Base-by-base conservation (phyloP, 1,140 invertebrate genomes). In the Riptortus pedestris region DNA sequence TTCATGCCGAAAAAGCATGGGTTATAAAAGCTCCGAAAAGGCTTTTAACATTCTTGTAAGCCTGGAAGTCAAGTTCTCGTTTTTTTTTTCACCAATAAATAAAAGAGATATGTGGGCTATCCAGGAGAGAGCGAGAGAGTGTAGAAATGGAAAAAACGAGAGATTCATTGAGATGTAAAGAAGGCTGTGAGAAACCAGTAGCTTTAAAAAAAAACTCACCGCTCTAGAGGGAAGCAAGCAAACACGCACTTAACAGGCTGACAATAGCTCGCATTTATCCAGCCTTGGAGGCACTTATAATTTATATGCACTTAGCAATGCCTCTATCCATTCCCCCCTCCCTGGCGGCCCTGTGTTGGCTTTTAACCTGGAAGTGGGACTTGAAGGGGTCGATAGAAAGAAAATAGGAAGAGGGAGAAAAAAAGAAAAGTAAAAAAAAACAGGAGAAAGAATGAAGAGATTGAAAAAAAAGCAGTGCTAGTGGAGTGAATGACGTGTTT, bases 161-260 rank as follows among this genome's bases (percentile, higher is more conserved):
- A 55, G 51, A 55, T 55, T 55, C 51, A 55, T 55, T 55, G 51
- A 55, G 51, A 55, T 55, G 51, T 55, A 55, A 55, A 55, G 51
- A 55, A 24, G 14, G 51, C 51, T 18, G 24, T 24, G 51, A 38
- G 31, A 38, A 38, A 7, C 5, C 31, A 38, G 14, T 14, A 7
- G 31, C 31, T 38, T 38, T 5, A 14, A 14, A 14, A 14, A 38
- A 38, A 38, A 38, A 38, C 5, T 7, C 5, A 7, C 31, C 14
- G 31, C 14, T 3, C 2, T 18, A 26, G 51, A 24, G 51, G 51
- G 14, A 38, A 38, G 5, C 31, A 38, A 14, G 31, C 31, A 38
- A 38, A 38, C 31, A 38, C 14, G 31, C 31, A 38, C 31, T 38
- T 38, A 38, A 38, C 31, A 38, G 31, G 18, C 51, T 24, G 20